Evolutionary conservation across 2,888 invertebrate genomes (phyloP).

Genomic region (Brachyopa scutellaris): DNA sequence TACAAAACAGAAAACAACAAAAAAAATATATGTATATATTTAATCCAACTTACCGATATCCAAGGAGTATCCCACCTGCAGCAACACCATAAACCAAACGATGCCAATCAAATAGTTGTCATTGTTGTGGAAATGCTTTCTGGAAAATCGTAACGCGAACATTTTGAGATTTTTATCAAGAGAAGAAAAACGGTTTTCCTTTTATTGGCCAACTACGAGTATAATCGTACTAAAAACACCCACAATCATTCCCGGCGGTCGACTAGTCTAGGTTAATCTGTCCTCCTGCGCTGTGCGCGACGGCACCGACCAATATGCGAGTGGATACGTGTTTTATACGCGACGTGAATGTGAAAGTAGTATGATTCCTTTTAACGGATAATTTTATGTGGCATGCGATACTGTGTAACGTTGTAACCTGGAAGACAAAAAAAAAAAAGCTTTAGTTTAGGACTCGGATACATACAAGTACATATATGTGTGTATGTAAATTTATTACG

Average conservation of each 20-base stretch:
- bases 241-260: constrained; percentile 52
- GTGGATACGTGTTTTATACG: constrained; percentile 49
- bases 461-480: constrained; percentile 5
- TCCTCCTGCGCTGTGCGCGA: constrained; percentile 18
- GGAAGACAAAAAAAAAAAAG: constrained; percentile 24
- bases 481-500: constrained; percentile 62
- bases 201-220: constrained; percentile 54
- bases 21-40: constrained; percentile 45
- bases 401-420: constrained; percentile 39
- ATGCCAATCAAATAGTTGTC: constrained; percentile 68
- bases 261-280: constrained; percentile 49
- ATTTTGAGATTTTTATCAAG: constrained; percentile 67
- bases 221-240: constrained; percentile 8
- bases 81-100: constrained; percentile 67
- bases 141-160: constrained; percentile 57
- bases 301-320: constrained; percentile 22
- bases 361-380: constrained; percentile 45
- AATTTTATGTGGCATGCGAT: constrained; percentile 63
- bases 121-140: constrained; percentile 54
- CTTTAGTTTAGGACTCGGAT: constrained; percentile 27
- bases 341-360: constrained; percentile 57
- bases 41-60: constrained; percentile 65
- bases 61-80: constrained; percentile 55
- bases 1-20: constrained; percentile 33
- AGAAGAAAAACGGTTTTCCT: constrained; percentile 18